A percentile compares a stretch with the other conserved stretches of the same genome.
These are phyloP conservation scores for Muraenolepis orangiensis DNA, from an alignment of 2,797 vertebrate genomes.

Conservation along the genomic window DNA sequence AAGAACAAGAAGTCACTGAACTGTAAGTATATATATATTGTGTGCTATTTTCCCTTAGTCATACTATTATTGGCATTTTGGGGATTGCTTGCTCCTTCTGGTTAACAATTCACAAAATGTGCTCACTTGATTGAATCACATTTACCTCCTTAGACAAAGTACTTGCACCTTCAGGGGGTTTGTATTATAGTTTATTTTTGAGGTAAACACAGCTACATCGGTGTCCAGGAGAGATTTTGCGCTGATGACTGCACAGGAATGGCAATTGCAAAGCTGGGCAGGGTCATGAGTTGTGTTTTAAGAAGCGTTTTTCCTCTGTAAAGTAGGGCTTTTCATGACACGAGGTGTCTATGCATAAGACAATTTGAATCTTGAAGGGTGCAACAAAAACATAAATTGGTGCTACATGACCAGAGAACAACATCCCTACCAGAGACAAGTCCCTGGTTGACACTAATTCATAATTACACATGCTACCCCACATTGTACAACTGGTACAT, in stretches of 20 bases:
- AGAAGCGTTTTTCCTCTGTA: too few relatives aligned
- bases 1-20: constrained; percentile 98
- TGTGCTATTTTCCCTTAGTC: not conserved
- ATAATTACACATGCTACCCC: too few relatives aligned
- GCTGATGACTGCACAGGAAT: not conserved
- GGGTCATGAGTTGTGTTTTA: constrained; percentile 42
- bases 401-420: too few relatives aligned
- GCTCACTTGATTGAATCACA: not conserved
- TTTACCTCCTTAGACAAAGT: not conserved
- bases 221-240: constrained; percentile 2
- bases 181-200: not conserved
- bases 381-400: too few relatives aligned
- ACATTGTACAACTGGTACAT: too few relatives aligned
- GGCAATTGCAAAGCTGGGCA: constrained; percentile 21
- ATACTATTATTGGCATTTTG: not conserved
- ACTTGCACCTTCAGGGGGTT: not conserved
- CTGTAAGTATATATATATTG: constrained; percentile 82
- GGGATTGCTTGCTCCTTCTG: not conserved
- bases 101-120: not conserved
- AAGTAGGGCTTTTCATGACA: too few relatives aligned
- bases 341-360: too few relatives aligned
- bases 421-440: too few relatives aligned
- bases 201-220: not conserved
- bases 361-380: too few relatives aligned
- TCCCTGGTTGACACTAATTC: too few relatives aligned